Conservation (phyloP, 2,113 vertebrate genomes). For the Sinocyclocheilus maitianheensis region DNA sequence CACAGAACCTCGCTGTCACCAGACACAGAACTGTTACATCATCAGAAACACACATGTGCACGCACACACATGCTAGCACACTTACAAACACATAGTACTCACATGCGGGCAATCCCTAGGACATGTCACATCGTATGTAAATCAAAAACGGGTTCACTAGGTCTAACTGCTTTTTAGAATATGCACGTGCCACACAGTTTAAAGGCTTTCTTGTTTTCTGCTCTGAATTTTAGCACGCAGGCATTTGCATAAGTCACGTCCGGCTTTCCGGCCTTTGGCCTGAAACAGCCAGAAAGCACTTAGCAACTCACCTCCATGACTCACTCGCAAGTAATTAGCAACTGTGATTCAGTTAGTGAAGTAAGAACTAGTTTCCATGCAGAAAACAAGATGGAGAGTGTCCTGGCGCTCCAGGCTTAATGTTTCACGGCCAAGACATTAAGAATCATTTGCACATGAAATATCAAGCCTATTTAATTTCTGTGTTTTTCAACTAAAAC, state of each 20-base stretch:
- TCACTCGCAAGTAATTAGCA: conserved; percentile 30
- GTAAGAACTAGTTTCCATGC: not conserved
- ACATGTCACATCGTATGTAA: not conserved
- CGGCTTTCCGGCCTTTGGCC: not conserved
- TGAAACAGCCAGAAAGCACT: conserved; percentile 32
- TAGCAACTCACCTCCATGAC: conserved; percentile 15
- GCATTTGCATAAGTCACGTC: conserved; percentile 23
- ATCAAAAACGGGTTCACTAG: conserved; percentile 26
- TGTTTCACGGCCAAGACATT: conserved; percentile 4
- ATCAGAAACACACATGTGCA: not conserved
- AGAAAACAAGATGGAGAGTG: not conserved
- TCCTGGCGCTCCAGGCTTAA: not conserved
- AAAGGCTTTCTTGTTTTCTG: not conserved
- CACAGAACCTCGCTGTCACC: not conserved
- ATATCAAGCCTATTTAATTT: not conserved
- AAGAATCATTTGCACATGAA: conserved; percentile 6
- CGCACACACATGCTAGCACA: not conserved
- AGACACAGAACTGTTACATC: conserved; percentile 20
- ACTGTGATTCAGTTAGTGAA: not conserved
- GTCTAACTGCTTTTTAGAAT: not conserved
- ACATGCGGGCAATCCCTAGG: not conserved
- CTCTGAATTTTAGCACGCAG: not conserved
- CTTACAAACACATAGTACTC: not conserved
- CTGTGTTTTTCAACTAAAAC: not conserved
- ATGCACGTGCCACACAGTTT: not conserved